Evolutionary conservation across 2,797 vertebrate species (phyloP).

Genomic region (Pogonophryne albipinna): DNA sequence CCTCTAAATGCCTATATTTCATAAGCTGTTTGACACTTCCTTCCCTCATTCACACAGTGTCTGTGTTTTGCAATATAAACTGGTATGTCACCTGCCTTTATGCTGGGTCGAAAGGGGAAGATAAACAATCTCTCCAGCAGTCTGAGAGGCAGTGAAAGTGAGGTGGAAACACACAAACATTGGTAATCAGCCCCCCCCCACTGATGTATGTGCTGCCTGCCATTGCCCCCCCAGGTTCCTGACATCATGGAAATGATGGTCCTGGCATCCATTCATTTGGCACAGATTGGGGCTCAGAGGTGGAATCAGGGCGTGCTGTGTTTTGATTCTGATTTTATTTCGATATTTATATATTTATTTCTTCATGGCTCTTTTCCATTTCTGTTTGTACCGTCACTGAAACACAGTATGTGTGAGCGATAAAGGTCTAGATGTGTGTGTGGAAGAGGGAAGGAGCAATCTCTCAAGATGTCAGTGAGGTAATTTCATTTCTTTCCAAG

Average conservation of each 20-base stretch:
- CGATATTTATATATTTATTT: constrained; percentile 69
- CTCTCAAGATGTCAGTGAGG: constrained; percentile 70
- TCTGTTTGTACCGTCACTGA: constrained; percentile 36
- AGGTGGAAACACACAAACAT: constrained; percentile 40
- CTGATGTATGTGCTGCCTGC: constrained; percentile 51
- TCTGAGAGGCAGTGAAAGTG: constrained; percentile 20
- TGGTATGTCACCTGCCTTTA: not conserved
- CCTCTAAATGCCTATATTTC: not conserved
- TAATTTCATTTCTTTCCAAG: constrained; percentile 75
- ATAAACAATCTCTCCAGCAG: constrained; percentile 40
- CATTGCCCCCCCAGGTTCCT: constrained; percentile 45
- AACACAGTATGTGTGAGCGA: constrained; percentile 10
- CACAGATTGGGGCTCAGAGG: constrained; percentile 35
- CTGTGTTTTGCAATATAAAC: not conserved
- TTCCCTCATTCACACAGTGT: not conserved
- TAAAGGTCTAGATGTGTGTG: constrained; percentile 35
- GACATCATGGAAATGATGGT: constrained; percentile 72
- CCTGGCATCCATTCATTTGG: constrained; percentile 65
- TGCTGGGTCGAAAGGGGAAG: constrained; percentile 16
- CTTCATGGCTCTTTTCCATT: constrained; percentile 10
- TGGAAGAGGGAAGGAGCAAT: constrained; percentile 64
- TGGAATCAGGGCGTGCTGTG: constrained; percentile 42
- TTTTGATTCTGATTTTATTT: constrained; percentile 70
- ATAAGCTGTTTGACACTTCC: not conserved
- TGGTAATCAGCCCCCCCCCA: constrained; percentile 53